Evolutionary conservation across 1,140 invertebrate genomes (phyloP).

Genomic region (Camponotus pennsylvanicus): DNA sequence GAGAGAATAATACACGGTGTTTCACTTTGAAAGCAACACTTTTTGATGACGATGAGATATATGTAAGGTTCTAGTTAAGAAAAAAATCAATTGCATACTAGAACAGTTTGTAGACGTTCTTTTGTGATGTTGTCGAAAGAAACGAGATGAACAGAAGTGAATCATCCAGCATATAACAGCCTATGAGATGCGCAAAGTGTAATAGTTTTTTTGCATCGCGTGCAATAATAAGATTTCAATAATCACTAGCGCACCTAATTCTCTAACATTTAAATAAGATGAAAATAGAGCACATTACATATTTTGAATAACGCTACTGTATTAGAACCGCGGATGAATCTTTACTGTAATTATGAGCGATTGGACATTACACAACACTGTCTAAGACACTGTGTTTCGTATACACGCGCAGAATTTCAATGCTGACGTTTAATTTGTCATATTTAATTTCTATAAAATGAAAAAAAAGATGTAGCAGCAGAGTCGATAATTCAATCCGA

Average conservation of each 20-base stretch:
- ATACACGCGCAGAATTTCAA: neutral
- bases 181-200: constrained; percentile 13
- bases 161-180: neutral
- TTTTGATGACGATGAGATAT: neutral
- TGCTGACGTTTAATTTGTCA: neutral
- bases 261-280: constrained; percentile 43
- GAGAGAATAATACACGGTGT: neutral
- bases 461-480: neutral
- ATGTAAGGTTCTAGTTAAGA: constrained; percentile 3
- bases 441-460: constrained; percentile 23
- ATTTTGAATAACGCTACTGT: constrained; percentile 56
- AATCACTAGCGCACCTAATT: constrained; percentile 46
- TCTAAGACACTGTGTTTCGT: neutral
- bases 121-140: constrained; percentile 10
- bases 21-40: neutral
- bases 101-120: neutral
- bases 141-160: neutral
- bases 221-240: constrained; percentile 54
- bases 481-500: neutral
- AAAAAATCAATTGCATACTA: no score
- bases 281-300: constrained; percentile 37
- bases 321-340: constrained; percentile 43
- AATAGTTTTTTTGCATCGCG: constrained; percentile 24
- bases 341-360: neutral
- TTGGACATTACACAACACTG: neutral